Base-by-base conservation (phyloP, 2,888 invertebrate species). In the Incurvaria masculella region DNA sequence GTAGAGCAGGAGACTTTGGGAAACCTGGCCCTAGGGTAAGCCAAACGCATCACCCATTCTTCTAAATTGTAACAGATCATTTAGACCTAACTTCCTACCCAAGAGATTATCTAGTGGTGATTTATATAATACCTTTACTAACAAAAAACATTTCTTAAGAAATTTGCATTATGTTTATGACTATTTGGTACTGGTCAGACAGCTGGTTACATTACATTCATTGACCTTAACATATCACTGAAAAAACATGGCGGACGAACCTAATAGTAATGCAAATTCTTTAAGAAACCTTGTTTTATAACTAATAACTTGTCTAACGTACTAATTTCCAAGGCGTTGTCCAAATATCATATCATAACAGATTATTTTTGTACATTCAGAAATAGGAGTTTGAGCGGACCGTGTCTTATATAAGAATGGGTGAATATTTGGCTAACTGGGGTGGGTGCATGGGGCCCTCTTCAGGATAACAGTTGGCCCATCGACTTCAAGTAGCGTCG, bases 21-120 rank as follows among this genome's bases (percentile, higher is more conserved):
- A 88, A 88, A 65, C 73, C 83, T 59, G 92, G 91, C 47, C 80
- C 85, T 52, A 82, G 86, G 87, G 92, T 92, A 84, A 88, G 90
- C 82, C 41, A 42, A 16, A 26, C n/a, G 14, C 21, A 33, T 41
- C 27, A 44, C 21, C 38, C 27, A 17, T 33, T 38, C 19, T 45
- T 16, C 27, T 33, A 33, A 33, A 45, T 16, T 19, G 33, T 14
- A 23, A 23, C 23, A n/a, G n/a, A n/a, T n/a, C n/a, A n/a, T n/a
- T n/a, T n/a, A n/a, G n/a, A n/a, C n/a, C n/a, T n/a, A n/a, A n/a
- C n/a, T n/a, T n/a, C n/a, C n/a, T n/a, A n/a, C n/a, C n/a, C n/a
- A n/a, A n/a, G n/a, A n/a, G n/a, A n/a, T n/a, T n/a, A n/a, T n/a
- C n/a, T n/a, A n/a, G n/a, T n/a, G n/a, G n/a, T n/a, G n/a, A n/a